Evolutionary conservation across 2,888 invertebrate species (phyloP).

Genomic region (Diogma glabrata): DNA sequence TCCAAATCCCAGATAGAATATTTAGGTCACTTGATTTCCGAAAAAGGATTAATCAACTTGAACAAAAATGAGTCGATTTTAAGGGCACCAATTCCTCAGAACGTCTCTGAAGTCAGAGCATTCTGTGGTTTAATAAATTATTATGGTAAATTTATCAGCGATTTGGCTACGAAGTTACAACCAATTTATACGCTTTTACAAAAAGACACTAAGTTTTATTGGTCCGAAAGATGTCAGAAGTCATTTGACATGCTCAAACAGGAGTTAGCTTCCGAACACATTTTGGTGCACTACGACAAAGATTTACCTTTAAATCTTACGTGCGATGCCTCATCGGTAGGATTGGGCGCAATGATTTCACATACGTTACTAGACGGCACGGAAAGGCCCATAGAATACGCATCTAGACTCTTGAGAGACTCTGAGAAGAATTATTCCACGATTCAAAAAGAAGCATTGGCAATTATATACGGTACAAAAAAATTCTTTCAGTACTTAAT

Average conservation of each 20-base stretch:
- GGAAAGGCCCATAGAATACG: constrained; percentile 15
- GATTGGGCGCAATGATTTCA: background rate
- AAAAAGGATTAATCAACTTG: no score
- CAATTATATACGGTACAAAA: constrained; percentile 18
- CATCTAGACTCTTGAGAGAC: constrained; percentile 16
- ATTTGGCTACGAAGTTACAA: constrained; percentile 14
- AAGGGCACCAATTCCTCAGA: no score
- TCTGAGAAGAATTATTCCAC: constrained; percentile 18
- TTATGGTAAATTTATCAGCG: no score
- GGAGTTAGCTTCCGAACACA: background rate
- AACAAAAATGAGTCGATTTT: no score
- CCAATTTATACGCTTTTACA: constrained; percentile 8
- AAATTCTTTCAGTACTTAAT: constrained; percentile 17
- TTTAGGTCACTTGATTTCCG: no score
- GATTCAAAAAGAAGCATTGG: constrained; percentile 19
- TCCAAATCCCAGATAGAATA: background rate
- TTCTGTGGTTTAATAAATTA: no score
- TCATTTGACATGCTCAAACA: constrained; percentile 10
- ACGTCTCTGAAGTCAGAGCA: no score
- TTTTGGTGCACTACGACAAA: background rate
- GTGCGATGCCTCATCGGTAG: no score
- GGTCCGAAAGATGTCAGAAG: background rate
- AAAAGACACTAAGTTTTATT: background rate
- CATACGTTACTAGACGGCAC: background rate
- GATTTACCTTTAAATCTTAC: background rate